Conservation (phyloP, 2,888 invertebrate genomes). For the Lycocerus yunnanus region DNA sequence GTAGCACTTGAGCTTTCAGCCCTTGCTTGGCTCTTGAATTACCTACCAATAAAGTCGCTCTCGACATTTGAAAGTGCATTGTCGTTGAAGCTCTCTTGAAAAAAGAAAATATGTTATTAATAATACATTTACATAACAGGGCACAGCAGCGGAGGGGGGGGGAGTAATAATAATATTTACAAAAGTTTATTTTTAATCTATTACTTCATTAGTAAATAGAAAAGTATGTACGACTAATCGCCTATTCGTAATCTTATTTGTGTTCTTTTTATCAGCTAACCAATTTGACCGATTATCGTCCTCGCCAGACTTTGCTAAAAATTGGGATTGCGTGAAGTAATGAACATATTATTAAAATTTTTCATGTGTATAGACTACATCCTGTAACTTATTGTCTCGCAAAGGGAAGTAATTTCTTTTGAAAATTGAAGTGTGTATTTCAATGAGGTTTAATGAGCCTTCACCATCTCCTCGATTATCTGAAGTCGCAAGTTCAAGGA, state of each 20-base stretch:
- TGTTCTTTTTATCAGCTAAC: not conserved
- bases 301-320: not conserved
- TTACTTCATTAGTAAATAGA: not conserved
- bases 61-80: not conserved
- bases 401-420: not conserved
- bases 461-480: slow-evolving; percentile 13
- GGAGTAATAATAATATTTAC: not conserved
- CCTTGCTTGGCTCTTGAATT: not conserved
- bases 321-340: not conserved
- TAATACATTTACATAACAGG: too few relatives aligned
- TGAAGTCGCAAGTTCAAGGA: slow-evolving; percentile 24
- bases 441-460: slow-evolving; percentile 17
- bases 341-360: not conserved
- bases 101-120: not conserved
- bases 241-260: not conserved
- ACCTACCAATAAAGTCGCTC: not conserved
- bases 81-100: not conserved
- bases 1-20: not conserved
- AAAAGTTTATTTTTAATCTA: not conserved
- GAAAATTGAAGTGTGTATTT: not conserved
- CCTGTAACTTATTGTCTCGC: not conserved
- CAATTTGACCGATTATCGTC: not conserved
- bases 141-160: not conserved
- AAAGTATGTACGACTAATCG: not conserved
- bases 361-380: not conserved